Percentiles rank a stretch among this genome's conserved stretches.
Evolutionary conservation across 2,113 vertebrate genomes (phyloP).

Genomic region (Neolamprologus brichardi): DNA sequence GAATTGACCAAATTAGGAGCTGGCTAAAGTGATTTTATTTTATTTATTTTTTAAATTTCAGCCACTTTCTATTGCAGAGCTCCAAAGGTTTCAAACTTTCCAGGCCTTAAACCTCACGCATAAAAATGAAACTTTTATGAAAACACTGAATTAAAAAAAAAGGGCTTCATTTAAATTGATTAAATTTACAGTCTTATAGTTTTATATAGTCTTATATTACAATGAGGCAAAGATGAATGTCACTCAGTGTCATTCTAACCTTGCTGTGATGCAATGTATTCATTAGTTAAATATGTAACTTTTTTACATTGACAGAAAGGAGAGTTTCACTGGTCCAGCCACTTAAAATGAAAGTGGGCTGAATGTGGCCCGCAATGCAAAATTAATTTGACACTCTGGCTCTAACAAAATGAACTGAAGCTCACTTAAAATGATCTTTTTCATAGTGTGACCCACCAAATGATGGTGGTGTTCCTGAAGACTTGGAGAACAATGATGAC

Average conservation of each 20-base stretch:
- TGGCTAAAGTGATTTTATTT: background rate
- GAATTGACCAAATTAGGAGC: background rate
- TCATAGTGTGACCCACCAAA: background rate
- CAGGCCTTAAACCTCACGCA: too few relatives aligned
- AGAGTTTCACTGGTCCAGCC: rapidly evolving
- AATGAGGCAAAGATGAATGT: background rate
- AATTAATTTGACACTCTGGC: rapidly evolving
- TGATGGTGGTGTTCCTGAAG: background rate
- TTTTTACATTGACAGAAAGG: rapidly evolving
- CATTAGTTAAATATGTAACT: background rate
- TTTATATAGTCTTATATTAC: too few relatives aligned
- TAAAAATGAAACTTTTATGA: rapidly evolving
- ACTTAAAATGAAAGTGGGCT: background rate
- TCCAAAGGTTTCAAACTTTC: too few relatives aligned
- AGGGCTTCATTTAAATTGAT: too few relatives aligned
- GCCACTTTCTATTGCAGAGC: too few relatives aligned
- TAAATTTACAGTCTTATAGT: too few relatives aligned
- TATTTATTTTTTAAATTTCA: too few relatives aligned
- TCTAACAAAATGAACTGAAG: rapidly evolving
- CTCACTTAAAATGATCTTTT: background rate
- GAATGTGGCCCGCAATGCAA: rapidly evolving
- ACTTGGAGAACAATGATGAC: background rate
- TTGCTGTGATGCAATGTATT: background rate
- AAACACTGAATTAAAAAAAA: too few relatives aligned
- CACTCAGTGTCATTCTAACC: background rate